phyloP scores from a whole-genome alignment of 2,113 vertebrate species.

The Thryonomys swinderianus region DNA sequence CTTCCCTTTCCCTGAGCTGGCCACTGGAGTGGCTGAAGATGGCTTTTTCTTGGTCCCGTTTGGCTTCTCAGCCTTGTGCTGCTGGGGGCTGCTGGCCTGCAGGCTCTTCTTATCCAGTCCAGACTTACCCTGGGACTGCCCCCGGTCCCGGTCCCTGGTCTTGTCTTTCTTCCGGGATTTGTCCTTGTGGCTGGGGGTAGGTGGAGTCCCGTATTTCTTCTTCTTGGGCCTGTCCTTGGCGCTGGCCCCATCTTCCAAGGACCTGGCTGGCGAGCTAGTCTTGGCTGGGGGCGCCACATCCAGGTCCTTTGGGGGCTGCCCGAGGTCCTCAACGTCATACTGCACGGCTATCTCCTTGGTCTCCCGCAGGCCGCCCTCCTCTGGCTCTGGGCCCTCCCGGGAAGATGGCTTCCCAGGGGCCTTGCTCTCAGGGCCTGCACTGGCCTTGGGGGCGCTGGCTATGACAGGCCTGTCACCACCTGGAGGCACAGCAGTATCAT shows the following conservation, averaged over 20 bases:
- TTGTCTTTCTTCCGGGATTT: conserved; percentile 83
- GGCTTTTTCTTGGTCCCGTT: conserved; percentile 77
- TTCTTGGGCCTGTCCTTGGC: conserved; percentile 76
- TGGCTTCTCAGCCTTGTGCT: conserved; percentile 79
- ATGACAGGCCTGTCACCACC: conserved; percentile 28
- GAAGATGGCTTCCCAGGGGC: conserved; percentile 70
- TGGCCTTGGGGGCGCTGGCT: conserved; percentile 72
- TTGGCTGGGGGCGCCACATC: conserved; percentile 4
- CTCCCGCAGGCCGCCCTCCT: conserved; percentile 58
- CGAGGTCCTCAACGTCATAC: conserved; percentile 73
- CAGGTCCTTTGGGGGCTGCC: conserved; percentile 51
- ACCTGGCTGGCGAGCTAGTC: conserved; percentile 50
- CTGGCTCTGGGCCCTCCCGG: conserved; percentile 60
- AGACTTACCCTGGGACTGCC: conserved; percentile 81
- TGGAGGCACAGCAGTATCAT: conserved; percentile 83
- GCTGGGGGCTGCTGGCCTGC: conserved; percentile 80
- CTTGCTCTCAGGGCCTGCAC: conserved; percentile 1
- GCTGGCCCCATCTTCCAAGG: conserved; percentile 28
- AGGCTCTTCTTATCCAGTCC: conserved; percentile 59
- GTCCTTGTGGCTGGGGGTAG: conserved; percentile 64
- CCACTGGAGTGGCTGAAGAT: conserved; percentile 35
- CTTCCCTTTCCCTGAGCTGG: conserved; percentile 81
- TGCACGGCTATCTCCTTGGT: conserved; percentile 82
- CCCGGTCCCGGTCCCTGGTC: conserved; percentile 81
- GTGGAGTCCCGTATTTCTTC: conserved; percentile 67